phyloP scores from a whole-genome alignment of 2,888 invertebrate genomes.

The Neoascia interrupta region DNA sequence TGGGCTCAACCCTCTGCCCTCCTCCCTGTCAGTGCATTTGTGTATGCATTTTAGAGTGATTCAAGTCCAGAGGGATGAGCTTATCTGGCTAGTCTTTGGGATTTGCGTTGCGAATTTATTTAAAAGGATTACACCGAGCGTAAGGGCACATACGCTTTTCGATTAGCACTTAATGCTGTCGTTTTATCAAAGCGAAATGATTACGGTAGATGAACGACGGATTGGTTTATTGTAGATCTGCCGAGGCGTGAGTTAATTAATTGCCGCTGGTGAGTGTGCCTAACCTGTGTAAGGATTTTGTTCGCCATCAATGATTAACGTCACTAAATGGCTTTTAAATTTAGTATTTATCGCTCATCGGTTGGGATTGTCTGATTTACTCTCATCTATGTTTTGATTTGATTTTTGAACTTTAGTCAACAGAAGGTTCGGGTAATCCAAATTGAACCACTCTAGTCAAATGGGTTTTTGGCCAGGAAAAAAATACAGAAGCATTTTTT shows the following conservation, averaged over 20 bases:
- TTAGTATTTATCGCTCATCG: slow-evolving; percentile 15
- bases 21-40: not conserved
- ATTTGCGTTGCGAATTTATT: slow-evolving; percentile 50
- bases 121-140: slow-evolving; percentile 55
- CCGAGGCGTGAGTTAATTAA: slow-evolving; percentile 42
- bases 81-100: slow-evolving; percentile 43
- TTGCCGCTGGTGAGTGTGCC: slow-evolving; percentile 17
- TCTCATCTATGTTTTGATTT: not conserved
- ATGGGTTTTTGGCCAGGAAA: too few relatives aligned
- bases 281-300: too few relatives aligned
- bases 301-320: slow-evolving; percentile 9
- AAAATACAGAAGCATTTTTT: too few relatives aligned
- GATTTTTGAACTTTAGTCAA: not conserved
- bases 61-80: slow-evolving; percentile 7
- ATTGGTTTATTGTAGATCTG: slow-evolving; percentile 3
- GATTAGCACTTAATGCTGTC: slow-evolving; percentile 58
- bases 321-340: slow-evolving; percentile 26
- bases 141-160: slow-evolving; percentile 31
- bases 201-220: slow-evolving; percentile 28
- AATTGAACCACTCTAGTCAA: too few relatives aligned
- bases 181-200: slow-evolving; percentile 57
- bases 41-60: slow-evolving; percentile 4
- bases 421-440: too few relatives aligned
- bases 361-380: not conserved
- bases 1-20: not conserved